Conservation (phyloP, 1,140 invertebrate species). For the Meloidogyne hapla region DNA sequence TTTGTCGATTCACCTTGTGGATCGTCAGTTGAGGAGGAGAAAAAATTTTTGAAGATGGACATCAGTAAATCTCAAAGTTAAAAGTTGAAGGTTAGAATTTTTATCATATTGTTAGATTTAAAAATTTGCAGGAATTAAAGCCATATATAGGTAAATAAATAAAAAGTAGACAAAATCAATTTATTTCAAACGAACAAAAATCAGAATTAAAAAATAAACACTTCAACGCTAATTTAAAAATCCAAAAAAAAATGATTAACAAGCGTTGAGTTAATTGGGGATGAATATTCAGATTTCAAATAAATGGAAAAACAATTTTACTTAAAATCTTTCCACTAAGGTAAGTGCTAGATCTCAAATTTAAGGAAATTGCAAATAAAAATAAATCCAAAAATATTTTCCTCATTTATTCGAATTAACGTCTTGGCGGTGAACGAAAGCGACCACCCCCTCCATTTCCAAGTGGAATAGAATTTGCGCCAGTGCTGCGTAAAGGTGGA, state of each 20-base stretch:
- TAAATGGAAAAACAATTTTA: not conserved
- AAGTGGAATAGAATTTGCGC: constrained; percentile 33
- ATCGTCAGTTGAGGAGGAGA: constrained; percentile 43
- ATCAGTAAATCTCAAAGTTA: too few species aligned
- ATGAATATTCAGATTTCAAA: not conserved
- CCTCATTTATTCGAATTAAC: not conserved
- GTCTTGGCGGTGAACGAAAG: constrained; percentile 25
- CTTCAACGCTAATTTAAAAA: too few species aligned
- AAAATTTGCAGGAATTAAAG: too few species aligned
- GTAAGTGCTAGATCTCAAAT: not conserved
- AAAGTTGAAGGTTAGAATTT: too few species aligned
- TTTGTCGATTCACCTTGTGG: constrained; percentile 37
- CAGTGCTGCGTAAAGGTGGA: constrained; percentile 24
- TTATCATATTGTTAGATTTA: too few species aligned
- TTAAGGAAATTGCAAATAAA: not conserved
- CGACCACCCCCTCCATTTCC: constrained; percentile 13
- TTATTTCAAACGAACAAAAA: too few species aligned
- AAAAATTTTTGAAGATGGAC: constrained; percentile 60
- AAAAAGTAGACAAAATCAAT: too few species aligned
- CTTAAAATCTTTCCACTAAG: not conserved
- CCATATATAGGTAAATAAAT: too few species aligned
- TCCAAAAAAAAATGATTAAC: too few species aligned
- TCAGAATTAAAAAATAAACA: too few species aligned
- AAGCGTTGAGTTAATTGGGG: not conserved
- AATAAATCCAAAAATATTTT: not conserved